These are phyloP conservation scores for Aythya baeri DNA, from an alignment of 2,113 vertebrate genomes.

Conservation along the genomic window DNA sequence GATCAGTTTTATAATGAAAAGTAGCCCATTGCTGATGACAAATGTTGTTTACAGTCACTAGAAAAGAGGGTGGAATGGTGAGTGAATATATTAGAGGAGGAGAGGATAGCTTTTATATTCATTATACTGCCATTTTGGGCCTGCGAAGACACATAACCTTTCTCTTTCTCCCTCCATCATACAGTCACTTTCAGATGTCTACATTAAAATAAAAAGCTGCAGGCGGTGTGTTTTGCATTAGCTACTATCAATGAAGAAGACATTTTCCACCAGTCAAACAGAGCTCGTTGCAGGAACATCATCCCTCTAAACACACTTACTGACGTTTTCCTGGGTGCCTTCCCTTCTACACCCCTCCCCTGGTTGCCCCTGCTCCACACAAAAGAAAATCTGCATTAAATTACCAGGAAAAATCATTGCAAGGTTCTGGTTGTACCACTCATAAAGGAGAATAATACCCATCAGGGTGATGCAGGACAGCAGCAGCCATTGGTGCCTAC, in stretches of 20 bases:
- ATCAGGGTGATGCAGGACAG: background rate
- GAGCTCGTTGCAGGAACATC: slow-evolving; percentile 56
- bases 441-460: background rate
- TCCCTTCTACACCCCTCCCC: background rate
- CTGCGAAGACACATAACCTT: slow-evolving; percentile 76
- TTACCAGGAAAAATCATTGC: background rate
- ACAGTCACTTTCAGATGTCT: slow-evolving; percentile 71
- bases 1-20: slow-evolving; percentile 77
- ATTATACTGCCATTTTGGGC: slow-evolving; percentile 74
- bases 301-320: slow-evolving; percentile 3
- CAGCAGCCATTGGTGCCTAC: background rate
- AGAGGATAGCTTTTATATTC: slow-evolving; percentile 75
- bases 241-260: slow-evolving; percentile 69
- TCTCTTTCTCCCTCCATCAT: slow-evolving; percentile 74
- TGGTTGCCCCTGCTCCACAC: background rate
- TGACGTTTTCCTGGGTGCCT: background rate
- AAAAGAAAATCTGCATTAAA: background rate
- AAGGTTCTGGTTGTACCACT: background rate
- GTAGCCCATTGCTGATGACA: slow-evolving; percentile 74
- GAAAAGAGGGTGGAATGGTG: slow-evolving; percentile 75
- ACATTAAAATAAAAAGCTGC: slow-evolving; percentile 78
- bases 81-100: slow-evolving; percentile 77
- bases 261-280: slow-evolving; percentile 65
- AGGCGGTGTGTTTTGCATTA: slow-evolving; percentile 70
- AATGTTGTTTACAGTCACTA: slow-evolving; percentile 78